Conservation (phyloP, 2,797 vertebrate species). For the Mallotus villosus region DNA sequence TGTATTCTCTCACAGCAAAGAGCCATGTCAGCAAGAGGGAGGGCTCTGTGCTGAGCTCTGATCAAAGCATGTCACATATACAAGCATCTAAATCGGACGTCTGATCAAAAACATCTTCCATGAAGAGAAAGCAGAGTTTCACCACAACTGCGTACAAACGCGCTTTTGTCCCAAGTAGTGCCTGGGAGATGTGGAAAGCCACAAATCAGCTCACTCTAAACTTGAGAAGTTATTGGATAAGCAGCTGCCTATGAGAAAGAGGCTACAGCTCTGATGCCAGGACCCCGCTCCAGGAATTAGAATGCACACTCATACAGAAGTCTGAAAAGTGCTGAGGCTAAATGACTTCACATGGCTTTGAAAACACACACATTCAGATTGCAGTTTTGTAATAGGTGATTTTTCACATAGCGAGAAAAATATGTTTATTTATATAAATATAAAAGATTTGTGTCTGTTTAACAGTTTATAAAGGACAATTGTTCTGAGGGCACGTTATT, state of each 20-base stretch:
- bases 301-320: conserved; percentile 41
- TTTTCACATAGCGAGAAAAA: neutral
- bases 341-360: conserved; percentile 34
- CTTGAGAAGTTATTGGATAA: conserved; percentile 52
- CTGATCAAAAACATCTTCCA: conserved; percentile 58
- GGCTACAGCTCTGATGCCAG: conserved; percentile 38
- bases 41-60: conserved; percentile 43
- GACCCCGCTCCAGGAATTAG: conserved; percentile 45
- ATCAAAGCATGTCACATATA: conserved; percentile 56
- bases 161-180: conserved; percentile 44
- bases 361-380: conserved; percentile 17
- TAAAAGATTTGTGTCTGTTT: neutral
- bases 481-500: neutral
- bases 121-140: conserved; percentile 41
- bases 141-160: conserved; percentile 59
- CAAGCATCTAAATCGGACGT: conserved; percentile 53
- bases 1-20: conserved; percentile 21
- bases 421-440: neutral
- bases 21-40: conserved; percentile 41
- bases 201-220: conserved; percentile 54
- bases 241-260: conserved; percentile 49
- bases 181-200: conserved; percentile 51
- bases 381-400: neutral
- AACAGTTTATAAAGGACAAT: neutral
- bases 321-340: conserved; percentile 23